phyloP scores from a whole-genome alignment of 2,113 vertebrate genomes.

The Craseonycteris thonglongyai region DNA sequence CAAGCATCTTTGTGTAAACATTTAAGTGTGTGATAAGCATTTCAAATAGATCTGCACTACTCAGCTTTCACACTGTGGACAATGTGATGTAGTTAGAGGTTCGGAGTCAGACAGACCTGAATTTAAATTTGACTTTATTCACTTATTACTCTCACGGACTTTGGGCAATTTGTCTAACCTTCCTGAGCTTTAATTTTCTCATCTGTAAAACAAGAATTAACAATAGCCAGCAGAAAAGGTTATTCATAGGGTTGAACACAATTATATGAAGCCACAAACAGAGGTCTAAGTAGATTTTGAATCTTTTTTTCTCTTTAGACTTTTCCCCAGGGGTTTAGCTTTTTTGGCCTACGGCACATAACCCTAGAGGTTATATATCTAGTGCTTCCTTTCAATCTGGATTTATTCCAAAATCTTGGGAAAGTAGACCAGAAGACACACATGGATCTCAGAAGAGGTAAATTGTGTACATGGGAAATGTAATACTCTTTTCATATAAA shows the following conservation, averaged over 20 bases:
- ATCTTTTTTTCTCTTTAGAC: neutral
- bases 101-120: neutral
- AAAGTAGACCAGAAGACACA: neutral
- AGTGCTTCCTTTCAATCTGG: neutral
- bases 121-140: conserved; percentile 2
- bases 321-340: neutral
- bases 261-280: neutral
- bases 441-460: neutral
- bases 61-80: neutral
- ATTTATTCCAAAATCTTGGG: neutral
- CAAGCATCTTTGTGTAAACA: neutral
- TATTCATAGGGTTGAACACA: neutral
- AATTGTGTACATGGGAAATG: neutral
- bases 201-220: neutral
- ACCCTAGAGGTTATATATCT: neutral
- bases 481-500: neutral
- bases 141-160: neutral
- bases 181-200: neutral
- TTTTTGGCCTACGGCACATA: neutral
- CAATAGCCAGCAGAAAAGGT: neutral
- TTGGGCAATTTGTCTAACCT: neutral
- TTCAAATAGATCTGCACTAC: neutral
- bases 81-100: neutral
- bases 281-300: neutral
- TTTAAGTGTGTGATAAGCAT: neutral